These are phyloP conservation scores for Notothenia rossii DNA, from an alignment of 2,113 vertebrate genomes.

Conservation along the genomic window DNA sequence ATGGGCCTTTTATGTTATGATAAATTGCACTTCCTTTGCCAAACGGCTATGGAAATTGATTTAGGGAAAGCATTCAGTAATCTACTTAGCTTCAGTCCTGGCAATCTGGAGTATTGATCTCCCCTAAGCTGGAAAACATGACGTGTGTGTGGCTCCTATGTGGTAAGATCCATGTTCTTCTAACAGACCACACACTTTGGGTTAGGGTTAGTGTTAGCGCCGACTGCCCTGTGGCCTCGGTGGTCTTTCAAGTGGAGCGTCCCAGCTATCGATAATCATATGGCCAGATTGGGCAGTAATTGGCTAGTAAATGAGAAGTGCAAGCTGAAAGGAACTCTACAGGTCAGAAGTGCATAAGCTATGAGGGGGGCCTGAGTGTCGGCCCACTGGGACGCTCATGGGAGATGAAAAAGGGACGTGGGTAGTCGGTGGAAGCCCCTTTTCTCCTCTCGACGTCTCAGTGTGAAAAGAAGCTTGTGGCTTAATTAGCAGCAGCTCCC, in stretches of 20 bases:
- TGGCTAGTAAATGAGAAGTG: conserved; percentile 77
- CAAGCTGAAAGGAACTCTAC: conserved; percentile 61
- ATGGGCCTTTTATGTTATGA: conserved; percentile 79
- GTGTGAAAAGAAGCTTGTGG: conserved; percentile 64
- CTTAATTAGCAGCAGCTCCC: conserved; percentile 80
- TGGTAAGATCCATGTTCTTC: conserved; percentile 8
- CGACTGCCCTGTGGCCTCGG: conserved; percentile 18
- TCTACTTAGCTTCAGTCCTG: conserved; percentile 79
- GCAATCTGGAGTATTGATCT: conserved; percentile 81
- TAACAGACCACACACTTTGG: neutral
- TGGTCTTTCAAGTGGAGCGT: conserved; percentile 33
- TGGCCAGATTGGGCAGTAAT: conserved; percentile 70
- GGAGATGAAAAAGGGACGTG: conserved; percentile 52
- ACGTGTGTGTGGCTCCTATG: conserved; percentile 18
- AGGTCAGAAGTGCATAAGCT: conserved; percentile 65
- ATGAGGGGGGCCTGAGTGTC: conserved; percentile 43
- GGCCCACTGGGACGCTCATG: conserved; percentile 40
- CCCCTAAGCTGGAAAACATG: conserved; percentile 62
- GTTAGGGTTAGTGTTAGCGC: neutral
- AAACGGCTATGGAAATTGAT: conserved; percentile 81
- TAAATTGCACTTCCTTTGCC: conserved; percentile 76
- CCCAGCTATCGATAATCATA: conserved; percentile 62
- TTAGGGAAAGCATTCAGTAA: conserved; percentile 82
- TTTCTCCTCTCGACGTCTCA: conserved; percentile 34
- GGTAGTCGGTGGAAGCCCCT: neutral